Evolutionary conservation across 2,797 vertebrate species (phyloP).

Genomic region (Phoebastria nigripes): DNA sequence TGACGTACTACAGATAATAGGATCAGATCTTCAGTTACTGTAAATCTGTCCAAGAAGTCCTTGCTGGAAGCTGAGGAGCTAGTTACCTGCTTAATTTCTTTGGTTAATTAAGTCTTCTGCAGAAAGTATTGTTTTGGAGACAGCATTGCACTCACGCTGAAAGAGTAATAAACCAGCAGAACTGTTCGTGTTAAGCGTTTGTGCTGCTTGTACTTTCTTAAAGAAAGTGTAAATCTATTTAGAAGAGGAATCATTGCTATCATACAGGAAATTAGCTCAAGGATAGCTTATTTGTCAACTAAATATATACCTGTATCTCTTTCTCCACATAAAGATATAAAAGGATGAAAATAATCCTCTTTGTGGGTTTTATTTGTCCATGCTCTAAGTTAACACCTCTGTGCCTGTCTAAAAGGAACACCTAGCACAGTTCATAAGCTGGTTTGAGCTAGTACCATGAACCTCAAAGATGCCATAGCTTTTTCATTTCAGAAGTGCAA

Average conservation of each 20-base stretch:
- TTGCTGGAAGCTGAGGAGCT: not conserved
- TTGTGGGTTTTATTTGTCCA: not conserved
- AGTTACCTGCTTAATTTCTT: not conserved
- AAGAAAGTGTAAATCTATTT: not conserved
- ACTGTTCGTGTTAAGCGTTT: not conserved
- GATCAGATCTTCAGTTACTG: not conserved
- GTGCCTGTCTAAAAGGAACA: not conserved
- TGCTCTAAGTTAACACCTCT: not conserved
- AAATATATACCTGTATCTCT: not conserved
- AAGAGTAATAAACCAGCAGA: not conserved
- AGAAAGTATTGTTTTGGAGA: not conserved
- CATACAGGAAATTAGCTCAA: not conserved
- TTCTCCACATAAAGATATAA: not conserved
- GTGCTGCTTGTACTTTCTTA: not conserved
- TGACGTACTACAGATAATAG: not conserved
- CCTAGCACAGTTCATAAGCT: not conserved
- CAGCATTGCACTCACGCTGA: not conserved
- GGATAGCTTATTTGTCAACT: not conserved
- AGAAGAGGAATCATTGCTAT: not conserved
- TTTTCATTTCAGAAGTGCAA: not conserved
- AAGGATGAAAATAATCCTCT: not conserved
- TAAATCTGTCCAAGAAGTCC: not conserved
- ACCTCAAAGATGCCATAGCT: not conserved
- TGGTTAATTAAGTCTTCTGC: not conserved
- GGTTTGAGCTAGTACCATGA: not conserved